A percentile compares a stretch with the other conserved stretches of the same genome.
phyloP scores from a whole-genome alignment of 2,113 vertebrate genomes.

The Chiloscyllium plagiosum region DNA sequence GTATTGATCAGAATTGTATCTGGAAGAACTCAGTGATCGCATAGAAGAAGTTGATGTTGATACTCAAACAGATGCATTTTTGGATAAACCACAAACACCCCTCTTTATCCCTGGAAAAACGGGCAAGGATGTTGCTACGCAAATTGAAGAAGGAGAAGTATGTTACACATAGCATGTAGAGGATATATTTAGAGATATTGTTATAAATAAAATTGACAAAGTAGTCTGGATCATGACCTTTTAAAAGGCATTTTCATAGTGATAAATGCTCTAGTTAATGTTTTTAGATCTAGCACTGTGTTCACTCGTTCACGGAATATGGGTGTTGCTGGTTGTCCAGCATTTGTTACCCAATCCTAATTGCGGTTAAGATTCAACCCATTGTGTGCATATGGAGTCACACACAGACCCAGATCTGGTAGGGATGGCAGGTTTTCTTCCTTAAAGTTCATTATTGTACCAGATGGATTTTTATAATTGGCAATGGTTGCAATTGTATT shows the following conservation, averaged over 20 bases:
- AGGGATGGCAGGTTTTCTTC: too few relatives aligned
- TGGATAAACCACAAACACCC: constrained; percentile 78
- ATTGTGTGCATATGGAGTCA: too few relatives aligned
- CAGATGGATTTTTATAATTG: too few relatives aligned
- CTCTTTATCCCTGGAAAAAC: constrained; percentile 85
- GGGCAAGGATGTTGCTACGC: constrained; percentile 74
- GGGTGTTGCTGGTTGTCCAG: too few relatives aligned
- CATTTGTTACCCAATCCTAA: too few relatives aligned
- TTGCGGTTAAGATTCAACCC: too few relatives aligned
- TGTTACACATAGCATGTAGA: background rate
- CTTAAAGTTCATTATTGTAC: too few relatives aligned
- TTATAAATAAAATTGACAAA: background rate
- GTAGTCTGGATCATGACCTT: background rate
- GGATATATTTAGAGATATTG: background rate
- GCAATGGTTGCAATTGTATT: too few relatives aligned
- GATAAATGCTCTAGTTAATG: background rate
- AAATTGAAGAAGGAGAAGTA: constrained; percentile 91
- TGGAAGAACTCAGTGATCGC: constrained; percentile 78
- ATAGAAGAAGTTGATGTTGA: constrained; percentile 60
- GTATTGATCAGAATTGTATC: constrained; percentile 71
- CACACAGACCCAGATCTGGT: too few relatives aligned
- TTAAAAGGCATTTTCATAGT: background rate
- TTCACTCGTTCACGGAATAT: background rate
- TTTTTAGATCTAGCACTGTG: background rate
- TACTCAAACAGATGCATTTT: constrained; percentile 85